Conservation (phyloP, 2,113 vertebrate species). For the Hassar affinis region DNA sequence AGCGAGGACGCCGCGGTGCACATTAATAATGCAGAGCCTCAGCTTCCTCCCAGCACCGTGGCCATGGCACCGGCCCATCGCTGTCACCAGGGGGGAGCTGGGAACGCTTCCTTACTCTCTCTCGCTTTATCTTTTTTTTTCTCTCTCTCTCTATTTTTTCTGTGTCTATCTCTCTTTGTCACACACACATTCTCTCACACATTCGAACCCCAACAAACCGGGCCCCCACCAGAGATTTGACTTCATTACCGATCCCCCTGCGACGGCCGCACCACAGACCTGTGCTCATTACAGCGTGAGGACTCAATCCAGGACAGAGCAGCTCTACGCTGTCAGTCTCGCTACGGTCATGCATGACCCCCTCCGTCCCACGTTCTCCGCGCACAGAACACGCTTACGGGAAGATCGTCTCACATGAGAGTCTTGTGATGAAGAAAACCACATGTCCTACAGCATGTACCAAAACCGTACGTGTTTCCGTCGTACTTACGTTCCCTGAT, state of each 20-base stretch:
- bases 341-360: constrained; percentile 9
- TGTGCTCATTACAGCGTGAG: constrained; percentile 64
- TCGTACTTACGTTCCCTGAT: too few relatives aligned
- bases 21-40: constrained; percentile 83
- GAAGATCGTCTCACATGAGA: too few relatives aligned
- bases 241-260: constrained; percentile 72
- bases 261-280: constrained; percentile 63
- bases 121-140: constrained; percentile 51
- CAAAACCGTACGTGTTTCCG: too few relatives aligned
- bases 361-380: not conserved
- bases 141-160: too few relatives aligned
- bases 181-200: constrained; percentile 60
- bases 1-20: constrained; percentile 78
- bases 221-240: constrained; percentile 64
- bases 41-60: constrained; percentile 75
- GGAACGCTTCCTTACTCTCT: constrained; percentile 69
- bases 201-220: constrained; percentile 65
- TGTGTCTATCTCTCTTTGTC: constrained; percentile 70
- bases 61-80: constrained; percentile 79
- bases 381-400: not conserved
- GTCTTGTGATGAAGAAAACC: not conserved
- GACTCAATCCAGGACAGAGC: constrained; percentile 48
- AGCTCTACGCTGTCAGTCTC: constrained; percentile 40
- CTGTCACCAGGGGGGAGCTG: constrained; percentile 72
- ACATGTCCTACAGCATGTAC: not conserved